Evolutionary conservation across 2,113 vertebrate genomes (phyloP), one percentile per base, ranked within the genome.

Genomic region (Rhadina sibilatrix): DNA sequence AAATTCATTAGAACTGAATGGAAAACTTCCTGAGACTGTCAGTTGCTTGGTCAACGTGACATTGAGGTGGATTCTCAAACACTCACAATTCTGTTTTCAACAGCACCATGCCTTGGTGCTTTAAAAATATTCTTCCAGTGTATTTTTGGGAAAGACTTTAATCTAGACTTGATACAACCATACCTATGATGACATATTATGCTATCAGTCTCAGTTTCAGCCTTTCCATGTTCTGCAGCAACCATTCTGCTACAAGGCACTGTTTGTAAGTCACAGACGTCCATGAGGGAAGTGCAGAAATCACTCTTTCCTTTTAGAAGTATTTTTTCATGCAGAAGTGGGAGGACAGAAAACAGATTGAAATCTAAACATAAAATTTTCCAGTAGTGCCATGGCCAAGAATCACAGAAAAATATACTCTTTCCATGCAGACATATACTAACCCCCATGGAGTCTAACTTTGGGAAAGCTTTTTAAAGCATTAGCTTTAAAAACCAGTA

Each of bases 321-420:
- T 23, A 17, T 12, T 81, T 93, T 87, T 96, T 92, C 75, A 72
- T 20, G 46, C 28, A 86, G 42, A 91, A 90, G 50, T 64, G 25
- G 40, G 57, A 93, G 44, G 70, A 72, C 38, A 87, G 57, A 95
- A 91, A 93, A 69, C 33, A 93, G 81, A 71, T 42, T 59, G 74
- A 93, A 94, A 84, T 68, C 49, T 87, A 91, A 95, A 87, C 81
- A 85, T 56, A 93, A 82, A 24, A 28, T 85, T 89, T 89, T 88
- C 50, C 88, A 85, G 31, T 37, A 86, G 19, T 40, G 15, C 66
- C 37, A 40, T 5, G 37, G 82, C 44, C 54, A 92, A 96, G 59
- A 95, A 88, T 21, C 59, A 92, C 68, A 71, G 31, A 72, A 95
- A 90, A 80, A 57, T 22, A 69, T 30, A 49, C 23, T 85, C 38